phyloP scores from a whole-genome alignment of 2,113 vertebrate genomes.

The Callopanchax toddi region DNA sequence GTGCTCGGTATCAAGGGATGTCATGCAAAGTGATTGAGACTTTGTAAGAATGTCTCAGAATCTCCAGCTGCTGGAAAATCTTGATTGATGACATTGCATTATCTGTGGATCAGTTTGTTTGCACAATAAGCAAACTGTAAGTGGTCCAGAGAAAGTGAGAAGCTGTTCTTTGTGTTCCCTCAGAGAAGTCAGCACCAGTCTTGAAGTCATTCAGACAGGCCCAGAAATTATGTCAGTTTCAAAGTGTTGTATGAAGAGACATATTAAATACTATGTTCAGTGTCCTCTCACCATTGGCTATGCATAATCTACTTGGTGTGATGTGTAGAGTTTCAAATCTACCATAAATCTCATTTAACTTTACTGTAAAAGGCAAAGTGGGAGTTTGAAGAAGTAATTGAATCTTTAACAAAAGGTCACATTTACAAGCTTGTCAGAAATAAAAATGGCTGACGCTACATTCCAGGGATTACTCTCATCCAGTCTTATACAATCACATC shows the following conservation, averaged over 20 bases:
- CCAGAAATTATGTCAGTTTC: too few species aligned
- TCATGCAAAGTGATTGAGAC: background rate
- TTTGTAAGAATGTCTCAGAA: background rate
- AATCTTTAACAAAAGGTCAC: conserved; percentile 73
- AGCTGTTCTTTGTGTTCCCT: too few species aligned
- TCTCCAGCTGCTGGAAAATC: conserved; percentile 23
- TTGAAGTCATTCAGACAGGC: too few species aligned
- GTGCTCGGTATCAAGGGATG: background rate
- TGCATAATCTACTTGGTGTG: background rate
- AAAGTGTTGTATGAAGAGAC: too few species aligned
- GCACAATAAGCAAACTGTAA: too few species aligned
- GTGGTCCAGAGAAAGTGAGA: too few species aligned
- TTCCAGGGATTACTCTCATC: conserved; percentile 36
- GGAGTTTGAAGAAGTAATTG: conserved; percentile 50
- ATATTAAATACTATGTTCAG: too few species aligned
- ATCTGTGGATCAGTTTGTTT: too few species aligned
- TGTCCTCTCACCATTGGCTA: background rate
- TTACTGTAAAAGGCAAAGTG: conserved; percentile 42
- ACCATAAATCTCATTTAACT: background rate
- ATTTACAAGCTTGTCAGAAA: conserved; percentile 71
- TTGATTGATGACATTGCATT: background rate
- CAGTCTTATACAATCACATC: conserved; percentile 6
- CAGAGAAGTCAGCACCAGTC: too few species aligned
- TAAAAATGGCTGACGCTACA: conserved; percentile 55
- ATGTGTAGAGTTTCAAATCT: background rate